phyloP scores from a whole-genome alignment of 2,888 invertebrate species.

The Drosophila antonietae region DNA sequence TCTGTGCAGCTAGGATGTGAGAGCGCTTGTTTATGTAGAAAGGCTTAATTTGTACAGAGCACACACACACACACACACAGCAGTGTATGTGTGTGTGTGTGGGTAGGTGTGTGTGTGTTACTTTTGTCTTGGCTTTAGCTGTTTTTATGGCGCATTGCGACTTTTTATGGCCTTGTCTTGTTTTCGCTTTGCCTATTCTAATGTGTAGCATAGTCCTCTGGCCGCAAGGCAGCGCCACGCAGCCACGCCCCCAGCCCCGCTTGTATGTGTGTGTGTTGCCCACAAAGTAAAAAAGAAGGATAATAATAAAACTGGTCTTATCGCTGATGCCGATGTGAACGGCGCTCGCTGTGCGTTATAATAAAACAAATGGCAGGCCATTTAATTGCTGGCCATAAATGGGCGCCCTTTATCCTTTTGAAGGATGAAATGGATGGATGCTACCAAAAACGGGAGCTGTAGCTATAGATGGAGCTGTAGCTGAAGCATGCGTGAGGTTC shows the following conservation, averaged over 20 bases:
- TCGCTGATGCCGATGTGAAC: slow-evolving; percentile 73
- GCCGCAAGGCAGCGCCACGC: slow-evolving; percentile 29
- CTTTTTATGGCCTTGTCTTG: slow-evolving; percentile 80
- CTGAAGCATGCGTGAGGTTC: slow-evolving; percentile 60
- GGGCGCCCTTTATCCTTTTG: slow-evolving; percentile 75
- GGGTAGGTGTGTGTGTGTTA: slow-evolving; percentile 44
- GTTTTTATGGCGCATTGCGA: slow-evolving; percentile 80
- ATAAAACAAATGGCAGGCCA: slow-evolving; percentile 83
- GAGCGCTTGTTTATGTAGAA: slow-evolving; percentile 77
- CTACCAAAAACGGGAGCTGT: slow-evolving; percentile 49
- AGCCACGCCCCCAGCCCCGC: background rate
- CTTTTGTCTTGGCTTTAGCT: slow-evolving; percentile 80
- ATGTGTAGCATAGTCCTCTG: slow-evolving; percentile 56
- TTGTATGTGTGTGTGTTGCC: background rate
- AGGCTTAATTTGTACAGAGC: slow-evolving; percentile 76
- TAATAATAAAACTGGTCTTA: slow-evolving; percentile 78
- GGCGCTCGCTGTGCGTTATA: slow-evolving; percentile 62
- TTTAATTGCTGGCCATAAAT: slow-evolving; percentile 83
- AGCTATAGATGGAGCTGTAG: slow-evolving; percentile 6
- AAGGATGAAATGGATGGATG: slow-evolving; percentile 57
- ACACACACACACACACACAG: slow-evolving; percentile 18
- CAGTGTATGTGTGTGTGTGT: slow-evolving; percentile 7
- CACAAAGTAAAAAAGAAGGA: slow-evolving; percentile 55
- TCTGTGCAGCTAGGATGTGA: slow-evolving; percentile 65
- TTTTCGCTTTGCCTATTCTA: slow-evolving; percentile 74